These are phyloP conservation scores for Dryococelus australis DNA, from an alignment of 2,888 invertebrate genomes.

Conservation along the genomic window DNA sequence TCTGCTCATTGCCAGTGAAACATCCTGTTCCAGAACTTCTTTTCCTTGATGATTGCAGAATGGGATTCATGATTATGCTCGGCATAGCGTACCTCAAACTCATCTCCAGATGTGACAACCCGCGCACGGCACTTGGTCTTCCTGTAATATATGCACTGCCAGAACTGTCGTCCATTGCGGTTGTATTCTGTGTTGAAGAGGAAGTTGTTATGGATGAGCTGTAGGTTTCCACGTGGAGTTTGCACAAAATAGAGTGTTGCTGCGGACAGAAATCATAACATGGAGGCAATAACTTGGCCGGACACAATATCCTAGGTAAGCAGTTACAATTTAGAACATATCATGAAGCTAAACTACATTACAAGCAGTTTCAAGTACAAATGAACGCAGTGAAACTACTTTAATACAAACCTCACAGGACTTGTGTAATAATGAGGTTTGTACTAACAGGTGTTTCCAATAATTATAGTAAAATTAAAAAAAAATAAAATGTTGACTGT, in stretches of 20 bases:
- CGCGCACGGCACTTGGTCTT: conserved; percentile 32
- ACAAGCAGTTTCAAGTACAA: too few relatives aligned
- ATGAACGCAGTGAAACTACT: too few relatives aligned
- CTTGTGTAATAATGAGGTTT: too few relatives aligned
- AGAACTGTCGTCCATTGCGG: conserved; percentile 29
- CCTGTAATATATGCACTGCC: conserved; percentile 34
- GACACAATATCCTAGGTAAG: too few relatives aligned
- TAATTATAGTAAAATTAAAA: too few relatives aligned
- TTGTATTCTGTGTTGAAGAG: conserved; percentile 43
- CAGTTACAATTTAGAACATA: too few relatives aligned
- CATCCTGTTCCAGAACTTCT: background rate
- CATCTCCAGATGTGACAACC: background rate
- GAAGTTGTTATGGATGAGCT: conserved; percentile 43
- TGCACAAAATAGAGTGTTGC: background rate
- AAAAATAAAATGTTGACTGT: too few relatives aligned
- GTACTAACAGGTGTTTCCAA: too few relatives aligned
- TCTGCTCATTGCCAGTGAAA: background rate
- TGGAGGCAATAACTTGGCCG: background rate
- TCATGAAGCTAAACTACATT: too few relatives aligned
- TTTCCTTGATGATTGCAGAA: background rate
- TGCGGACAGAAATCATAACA: background rate
- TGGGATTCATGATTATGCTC: conserved; percentile 30
- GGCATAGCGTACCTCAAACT: background rate
- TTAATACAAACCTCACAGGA: too few relatives aligned
- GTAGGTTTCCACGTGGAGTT: conserved; percentile 39